These are phyloP conservation scores for Naso thynnoides DNA, from an alignment of 2,797 vertebrate genomes.

Conservation along the genomic window DNA sequence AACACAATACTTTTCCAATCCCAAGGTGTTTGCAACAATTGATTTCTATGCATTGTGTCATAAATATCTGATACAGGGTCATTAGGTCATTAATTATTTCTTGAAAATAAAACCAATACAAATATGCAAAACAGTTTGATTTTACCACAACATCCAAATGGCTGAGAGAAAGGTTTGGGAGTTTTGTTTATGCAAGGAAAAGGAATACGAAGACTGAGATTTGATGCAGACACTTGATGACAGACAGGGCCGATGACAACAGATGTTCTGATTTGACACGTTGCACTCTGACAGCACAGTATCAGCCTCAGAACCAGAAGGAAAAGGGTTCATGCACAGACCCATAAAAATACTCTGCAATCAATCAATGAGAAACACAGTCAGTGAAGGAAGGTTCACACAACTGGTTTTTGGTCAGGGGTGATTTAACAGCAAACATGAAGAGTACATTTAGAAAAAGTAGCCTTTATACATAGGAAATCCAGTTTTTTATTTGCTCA, in stretches of 20 bases:
- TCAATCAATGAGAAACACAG: neutral
- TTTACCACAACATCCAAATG: neutral
- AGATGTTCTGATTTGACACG: slow-evolving; percentile 59
- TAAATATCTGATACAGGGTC: slow-evolving; percentile 37
- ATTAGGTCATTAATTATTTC: slow-evolving; percentile 29
- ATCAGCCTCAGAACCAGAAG: slow-evolving; percentile 39
- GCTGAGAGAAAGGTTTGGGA: slow-evolving; percentile 5
- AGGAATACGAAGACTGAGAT: neutral
- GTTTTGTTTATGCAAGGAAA: slow-evolving; percentile 15
- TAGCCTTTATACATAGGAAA: neutral
- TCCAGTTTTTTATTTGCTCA: neutral
- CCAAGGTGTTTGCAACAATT: neutral
- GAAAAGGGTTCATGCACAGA: neutral
- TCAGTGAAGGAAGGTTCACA: slow-evolving; percentile 5
- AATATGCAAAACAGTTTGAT: neutral
- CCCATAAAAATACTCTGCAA: slow-evolving; percentile 11
- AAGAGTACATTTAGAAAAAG: neutral
- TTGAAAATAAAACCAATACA: slow-evolving; percentile 11
- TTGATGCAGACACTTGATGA: slow-evolving; percentile 47
- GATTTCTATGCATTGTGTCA: slow-evolving; percentile 1
- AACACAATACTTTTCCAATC: neutral
- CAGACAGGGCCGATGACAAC: slow-evolving; percentile 46
- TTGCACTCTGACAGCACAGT: slow-evolving; percentile 50
- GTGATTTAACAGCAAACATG: neutral
- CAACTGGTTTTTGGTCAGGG: slow-evolving; percentile 5